These are phyloP conservation scores for Archocentrus centrarchus DNA, from an alignment of 2,113 vertebrate species.

Conservation along the genomic window DNA sequence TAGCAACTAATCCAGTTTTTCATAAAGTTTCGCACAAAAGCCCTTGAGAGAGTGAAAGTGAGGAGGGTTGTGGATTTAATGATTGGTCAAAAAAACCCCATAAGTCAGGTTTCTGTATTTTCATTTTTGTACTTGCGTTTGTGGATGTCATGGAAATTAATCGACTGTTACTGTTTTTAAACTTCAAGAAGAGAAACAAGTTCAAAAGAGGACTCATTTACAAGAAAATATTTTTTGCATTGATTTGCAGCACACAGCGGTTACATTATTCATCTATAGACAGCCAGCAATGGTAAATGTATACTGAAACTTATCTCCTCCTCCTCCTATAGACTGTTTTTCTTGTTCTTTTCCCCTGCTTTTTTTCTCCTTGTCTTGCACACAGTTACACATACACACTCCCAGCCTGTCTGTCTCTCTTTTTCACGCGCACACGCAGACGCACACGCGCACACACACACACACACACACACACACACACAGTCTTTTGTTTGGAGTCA, in stretches of 20 bases:
- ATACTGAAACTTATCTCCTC: conserved; percentile 33
- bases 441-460: conserved; percentile 22
- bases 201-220: neutral
- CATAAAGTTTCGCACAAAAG: neutral
- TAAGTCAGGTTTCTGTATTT: neutral
- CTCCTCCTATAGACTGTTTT: conserved; percentile 27
- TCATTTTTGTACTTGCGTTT: neutral
- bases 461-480: conserved; percentile 41
- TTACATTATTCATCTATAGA: conserved; percentile 1
- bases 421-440: neutral
- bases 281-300: neutral
- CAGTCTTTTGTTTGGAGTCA: conserved; percentile 80
- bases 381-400: conserved; percentile 36
- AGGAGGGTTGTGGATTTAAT: neutral
- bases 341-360: conserved; percentile 33
- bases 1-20: conserved; percentile 37
- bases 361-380: conserved; percentile 52
- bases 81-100: neutral
- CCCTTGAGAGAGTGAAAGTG: neutral
- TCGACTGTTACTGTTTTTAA: neutral
- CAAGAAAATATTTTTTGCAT: neutral
- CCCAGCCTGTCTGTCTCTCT: conserved; percentile 22
- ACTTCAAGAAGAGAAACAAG: neutral
- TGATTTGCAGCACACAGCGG: neutral
- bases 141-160: neutral